These are phyloP conservation scores for Adineta ricciae DNA, from an alignment of 2,888 invertebrate species.

Conservation along the genomic window DNA sequence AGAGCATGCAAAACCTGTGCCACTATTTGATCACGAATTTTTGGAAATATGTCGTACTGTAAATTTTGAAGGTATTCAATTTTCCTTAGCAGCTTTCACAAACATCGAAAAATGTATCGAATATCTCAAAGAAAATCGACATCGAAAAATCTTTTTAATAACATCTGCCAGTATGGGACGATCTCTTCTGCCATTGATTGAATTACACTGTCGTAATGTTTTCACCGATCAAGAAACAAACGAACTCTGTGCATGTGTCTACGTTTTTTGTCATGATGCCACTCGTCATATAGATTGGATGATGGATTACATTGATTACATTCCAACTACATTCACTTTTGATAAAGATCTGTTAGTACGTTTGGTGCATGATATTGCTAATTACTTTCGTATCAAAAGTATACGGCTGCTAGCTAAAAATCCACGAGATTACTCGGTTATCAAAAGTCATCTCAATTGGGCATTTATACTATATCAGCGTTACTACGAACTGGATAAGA, in stretches of 20 bases:
- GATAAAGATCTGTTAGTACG: not conserved
- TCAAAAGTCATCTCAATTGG: not conserved
- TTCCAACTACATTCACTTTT: not conserved
- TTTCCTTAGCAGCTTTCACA: not conserved
- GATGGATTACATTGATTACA: not conserved
- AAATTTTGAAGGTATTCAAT: not conserved
- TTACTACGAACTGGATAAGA: not conserved
- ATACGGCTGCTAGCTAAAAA: not conserved
- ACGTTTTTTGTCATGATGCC: not conserved
- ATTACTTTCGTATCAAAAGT: not conserved
- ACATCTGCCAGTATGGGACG: not conserved
- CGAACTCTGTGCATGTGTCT: not conserved
- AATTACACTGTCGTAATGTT: not conserved
- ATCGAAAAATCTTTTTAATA: not conserved
- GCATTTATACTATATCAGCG: not conserved
- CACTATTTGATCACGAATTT: not conserved
- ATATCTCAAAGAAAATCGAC: not conserved
- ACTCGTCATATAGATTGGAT: not conserved
- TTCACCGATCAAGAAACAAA: not conserved
- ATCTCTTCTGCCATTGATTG: not conserved
- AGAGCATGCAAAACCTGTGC: not conserved
- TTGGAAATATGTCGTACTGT: not conserved
- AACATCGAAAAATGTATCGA: not conserved
- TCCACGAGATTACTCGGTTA: not conserved
- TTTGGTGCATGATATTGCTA: not conserved